Base-by-base conservation (phyloP, 2,888 invertebrate species). In the Teinopalpus imperialis region DNA sequence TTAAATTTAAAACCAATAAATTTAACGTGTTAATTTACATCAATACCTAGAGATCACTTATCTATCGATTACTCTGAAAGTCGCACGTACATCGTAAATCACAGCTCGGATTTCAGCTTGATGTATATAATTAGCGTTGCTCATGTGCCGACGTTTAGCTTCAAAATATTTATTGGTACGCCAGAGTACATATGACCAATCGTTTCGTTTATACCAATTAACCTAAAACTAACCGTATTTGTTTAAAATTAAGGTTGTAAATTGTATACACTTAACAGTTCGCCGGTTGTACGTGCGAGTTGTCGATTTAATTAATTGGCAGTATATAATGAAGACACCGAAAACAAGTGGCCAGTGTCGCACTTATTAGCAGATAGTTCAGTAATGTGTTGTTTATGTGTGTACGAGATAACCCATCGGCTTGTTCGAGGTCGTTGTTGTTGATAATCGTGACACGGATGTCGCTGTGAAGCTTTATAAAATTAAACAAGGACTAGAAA, bases 331-430 rank as follows among this genome's bases (percentile, higher is more conserved):
- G 56, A 61, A 63, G 62, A 63, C 54, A 61, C 56, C 59, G 68
- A 66, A 69, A 73, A 59, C 57, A 61, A 53, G 52, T 62, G 53
- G n/a, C 6, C 20, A 35, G 31, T 20, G 45, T 49, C 52, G 41
- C 51, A 48, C 45, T 54, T 56, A 53, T 48, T 53, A 50, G 49
- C 39, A 31, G 44, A 47, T 56, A 45, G 54, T 54, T 50, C 51
- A 37, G 37, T 43, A 45, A 51, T 56, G 50, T 64, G 61, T 59
- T 72, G 69, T 72, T 71, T 70, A 54, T 65, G 52, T 52, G 51
- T 32, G 40, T 42, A 7, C 2, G 2, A 18, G 78, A 77, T 77
- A 77, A 72, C 74, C 70, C 57, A 32, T 31, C 35, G 49, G 8
- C 29, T 40, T 51, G 44, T 54, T 51, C 57, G 54, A 55, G 63